Evolutionary conservation across 2,113 vertebrate species (phyloP), one percentile per base, ranked within the genome.

Genomic region (Antigone vipio): DNA sequence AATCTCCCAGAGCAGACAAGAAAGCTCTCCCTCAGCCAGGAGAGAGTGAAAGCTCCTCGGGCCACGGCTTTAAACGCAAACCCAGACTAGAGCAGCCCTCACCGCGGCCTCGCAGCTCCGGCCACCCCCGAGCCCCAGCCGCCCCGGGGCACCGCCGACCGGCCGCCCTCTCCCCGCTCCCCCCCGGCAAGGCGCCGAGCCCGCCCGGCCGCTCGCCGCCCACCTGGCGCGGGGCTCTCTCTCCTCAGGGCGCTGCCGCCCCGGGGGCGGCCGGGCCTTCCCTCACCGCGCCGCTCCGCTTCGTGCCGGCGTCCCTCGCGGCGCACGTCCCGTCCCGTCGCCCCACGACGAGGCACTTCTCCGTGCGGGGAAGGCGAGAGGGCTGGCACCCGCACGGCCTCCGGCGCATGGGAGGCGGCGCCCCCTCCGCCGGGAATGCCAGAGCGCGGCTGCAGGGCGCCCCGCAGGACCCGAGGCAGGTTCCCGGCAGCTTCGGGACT

Each of bases 401-500:
- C 44, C 47, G 45, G 79, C 59, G 27, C 95, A 87, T 71, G 82
- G 73, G 67, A 85, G 49, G 84, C 83, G 76, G 62, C 63, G 34
- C 7, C 63, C 75, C 69, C 81, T 90, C 53, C 35, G 53, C 68
- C 76, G 68, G 75, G 45, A 75, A 58, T 40, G 53, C 89, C 47
- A 60, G 47, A 80, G 81, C 55, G 64, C 85, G 50, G 68, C 60
- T 26, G 44, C 60, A 58, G 72, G 62, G 44, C 50, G 58, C 45
- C 85, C 66, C 55, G 67, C 86, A 44, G 68, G 35, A 63, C 24
- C 45, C 63, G 50, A 87, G 59, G 92, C 95, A 93, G 94, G 93
- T 84, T 94, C 55, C 75, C 93, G 53, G 68, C 78, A 85, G 84
- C 91, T 72, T 78, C 53, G 60, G 62, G 96, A 80, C 79, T 77